Evolutionary conservation across 2,113 vertebrate genomes (phyloP), one percentile per base, ranked within the genome.

Genomic region (Lepidiolamprologus cunningtoni): DNA sequence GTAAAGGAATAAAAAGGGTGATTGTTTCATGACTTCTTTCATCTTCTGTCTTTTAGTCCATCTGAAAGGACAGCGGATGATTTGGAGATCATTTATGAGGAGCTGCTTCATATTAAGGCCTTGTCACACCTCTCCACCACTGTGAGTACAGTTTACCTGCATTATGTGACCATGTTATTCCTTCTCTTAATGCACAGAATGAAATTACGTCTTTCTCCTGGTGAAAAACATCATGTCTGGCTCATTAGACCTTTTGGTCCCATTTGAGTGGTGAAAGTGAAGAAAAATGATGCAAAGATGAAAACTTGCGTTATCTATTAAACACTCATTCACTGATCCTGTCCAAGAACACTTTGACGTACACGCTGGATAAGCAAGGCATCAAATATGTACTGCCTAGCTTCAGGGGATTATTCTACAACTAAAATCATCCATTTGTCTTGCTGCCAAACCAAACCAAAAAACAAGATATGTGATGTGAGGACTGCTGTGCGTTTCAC

Each of bases 41-140:
- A 37, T 82, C 85, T 90, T 6, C 91, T 88, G 73, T 28, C 94
- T 87, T 87, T 2, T 91, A 99, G 99, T 84, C 98, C 98, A n/a
- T 97, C 97, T 79, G 98, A 99, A 95, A 97, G 98, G 93, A 97
- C 97, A 37, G 91, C 96, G 55, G 98, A 99, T 94, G 99, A 99
- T 92, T 95, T 99, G 78, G 98, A 99, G 96, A 98, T 99, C 85
- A 98, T 99, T 95, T 98, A 98, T 89, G 99, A 99, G 91, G 99
- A 99, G 92, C 95, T 99, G 88, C 97, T 99, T 82, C 98, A 99
- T 90, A 99, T 99, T 93, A 99, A 99, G 92, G 98, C 99, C 85
- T 98, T 99, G 94, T 98, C 98, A 89, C 98, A 99, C 90, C 97
- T 99, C 68, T 99, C 99, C 87, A 99, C 98, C 82, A 99, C 98